Evolutionary conservation across 2,113 vertebrate species (phyloP).

Genomic region (Prinia subflava): DNA sequence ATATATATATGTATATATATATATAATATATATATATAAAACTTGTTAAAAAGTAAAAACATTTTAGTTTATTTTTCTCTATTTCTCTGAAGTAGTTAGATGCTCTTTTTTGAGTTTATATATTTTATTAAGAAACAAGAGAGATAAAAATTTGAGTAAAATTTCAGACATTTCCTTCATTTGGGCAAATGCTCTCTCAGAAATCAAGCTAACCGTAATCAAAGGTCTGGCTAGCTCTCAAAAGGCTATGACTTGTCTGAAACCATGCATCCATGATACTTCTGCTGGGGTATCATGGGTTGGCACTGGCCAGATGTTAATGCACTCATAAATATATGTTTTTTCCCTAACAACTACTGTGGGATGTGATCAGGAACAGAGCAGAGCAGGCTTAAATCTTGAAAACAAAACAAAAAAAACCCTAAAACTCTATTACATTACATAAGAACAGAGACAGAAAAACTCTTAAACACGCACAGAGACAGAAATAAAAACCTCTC

Average conservation of each 20-base stretch:
- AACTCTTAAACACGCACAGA: no score
- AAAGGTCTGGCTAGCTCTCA: not conserved
- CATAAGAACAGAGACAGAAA: no score
- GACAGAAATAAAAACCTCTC: no score
- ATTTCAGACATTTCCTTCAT: not conserved
- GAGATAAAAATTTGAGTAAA: not conserved
- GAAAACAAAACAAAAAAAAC: no score
- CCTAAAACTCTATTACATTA: no score
- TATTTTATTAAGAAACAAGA: not conserved
- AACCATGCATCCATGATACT: not conserved
- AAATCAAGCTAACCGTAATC: not conserved
- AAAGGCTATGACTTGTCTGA: not conserved
- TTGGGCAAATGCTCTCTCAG: not conserved
- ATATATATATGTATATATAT: not conserved
- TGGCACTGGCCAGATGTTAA: no score
- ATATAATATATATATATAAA: no score
- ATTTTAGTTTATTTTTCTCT: not conserved
- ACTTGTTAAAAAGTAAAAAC: not conserved
- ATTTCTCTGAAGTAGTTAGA: not conserved
- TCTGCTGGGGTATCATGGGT: not conserved
- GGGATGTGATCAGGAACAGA: no score
- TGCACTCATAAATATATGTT: no score
- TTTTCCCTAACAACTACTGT: no score
- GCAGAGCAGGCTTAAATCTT: no score
- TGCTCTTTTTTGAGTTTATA: not conserved